Evolutionary conservation across 2,888 invertebrate species (phyloP), one percentile per base, ranked within the genome.

Genomic region (Amiota minor): DNA sequence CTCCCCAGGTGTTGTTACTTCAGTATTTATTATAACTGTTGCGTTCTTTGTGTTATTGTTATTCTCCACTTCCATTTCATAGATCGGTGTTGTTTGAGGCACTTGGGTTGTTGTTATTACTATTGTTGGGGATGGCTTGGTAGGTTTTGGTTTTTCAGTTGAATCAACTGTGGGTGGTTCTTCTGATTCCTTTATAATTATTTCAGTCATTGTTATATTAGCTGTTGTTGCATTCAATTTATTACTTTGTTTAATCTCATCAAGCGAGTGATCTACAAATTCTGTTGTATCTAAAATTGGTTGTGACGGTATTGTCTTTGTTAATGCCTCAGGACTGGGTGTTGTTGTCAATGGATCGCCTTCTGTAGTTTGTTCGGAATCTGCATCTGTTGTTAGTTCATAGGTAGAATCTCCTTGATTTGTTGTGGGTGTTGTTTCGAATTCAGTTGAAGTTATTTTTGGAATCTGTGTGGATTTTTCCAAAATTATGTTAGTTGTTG

Each of bases 131-230:
- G 65, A 6, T 16, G 9, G 10, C 47, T 16, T 47, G 49, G 18
- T 46, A 18, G 47, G 1, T 71, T 67, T 62, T 71, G 59, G 16
- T 18, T 23, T 9, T 23, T 69, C 70, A 11, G 50, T 64, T n/a
- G 35, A 35, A 6, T 35, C 35, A 35, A 35, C 35, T 6, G 2
- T 3, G 6, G 35, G 35, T 35, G 6, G 0, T 35, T 35, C 56
- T 64, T 1, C 72, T 70, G 45, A 74, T 75, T 50, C 74, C 46
- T 12, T 56, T 6, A 6, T 8, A 35, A 35, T 35, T 35, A 8
- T 35, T 35, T 8, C n/a, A 16, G 14, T 69, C 0, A 68, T 46
- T 65, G 65, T n/a, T 53, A n/a, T 53, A n/a, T 53, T 14, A 53
- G 16, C n/a, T 9, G 8, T 14, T 9, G 14, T 53, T 53, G 12